Conservation (phyloP, 2,113 vertebrate genomes). For the Osmerus mordax region DNA sequence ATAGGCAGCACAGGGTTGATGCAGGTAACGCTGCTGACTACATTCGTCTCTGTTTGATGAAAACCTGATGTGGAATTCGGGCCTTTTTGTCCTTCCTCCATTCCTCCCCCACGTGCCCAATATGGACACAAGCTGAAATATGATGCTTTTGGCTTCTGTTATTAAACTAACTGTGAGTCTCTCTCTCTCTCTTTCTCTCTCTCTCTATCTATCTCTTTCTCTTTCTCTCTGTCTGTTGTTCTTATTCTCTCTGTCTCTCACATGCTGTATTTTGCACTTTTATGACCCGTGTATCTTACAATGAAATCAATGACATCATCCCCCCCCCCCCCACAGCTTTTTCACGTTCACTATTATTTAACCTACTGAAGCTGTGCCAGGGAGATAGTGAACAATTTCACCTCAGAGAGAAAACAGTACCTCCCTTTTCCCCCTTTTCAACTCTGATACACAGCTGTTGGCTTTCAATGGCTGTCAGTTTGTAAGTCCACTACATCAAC, state of each 20-base stretch:
- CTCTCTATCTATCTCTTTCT: slow-evolving; percentile 12
- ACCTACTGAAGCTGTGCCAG: slow-evolving; percentile 30
- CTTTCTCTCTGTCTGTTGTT: not conserved
- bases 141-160: slow-evolving; percentile 13
- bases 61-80: slow-evolving; percentile 67
- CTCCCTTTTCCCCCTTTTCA: slow-evolving; percentile 19
- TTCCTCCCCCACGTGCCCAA: slow-evolving; percentile 55
- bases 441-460: slow-evolving; percentile 44
- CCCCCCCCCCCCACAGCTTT: not conserved
- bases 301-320: slow-evolving; percentile 59
- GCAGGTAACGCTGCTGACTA: slow-evolving; percentile 18
- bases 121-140: slow-evolving; percentile 62
- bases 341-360: slow-evolving; percentile 39
- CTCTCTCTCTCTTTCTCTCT: slow-evolving; percentile 21
- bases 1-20: slow-evolving; percentile 18
- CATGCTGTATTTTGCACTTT: not conserved
- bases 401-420: slow-evolving; percentile 36
- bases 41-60: slow-evolving; percentile 52
- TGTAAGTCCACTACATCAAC: slow-evolving; percentile 23
- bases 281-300: slow-evolving; percentile 22
- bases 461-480: slow-evolving; percentile 31
- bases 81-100: slow-evolving; percentile 40
- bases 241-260: not conserved
- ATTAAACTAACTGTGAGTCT: slow-evolving; percentile 6
- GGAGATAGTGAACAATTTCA: slow-evolving; percentile 43